Evolutionary conservation across 2,888 invertebrate species (phyloP).

Genomic region (Lasioglossum lativentre): DNA sequence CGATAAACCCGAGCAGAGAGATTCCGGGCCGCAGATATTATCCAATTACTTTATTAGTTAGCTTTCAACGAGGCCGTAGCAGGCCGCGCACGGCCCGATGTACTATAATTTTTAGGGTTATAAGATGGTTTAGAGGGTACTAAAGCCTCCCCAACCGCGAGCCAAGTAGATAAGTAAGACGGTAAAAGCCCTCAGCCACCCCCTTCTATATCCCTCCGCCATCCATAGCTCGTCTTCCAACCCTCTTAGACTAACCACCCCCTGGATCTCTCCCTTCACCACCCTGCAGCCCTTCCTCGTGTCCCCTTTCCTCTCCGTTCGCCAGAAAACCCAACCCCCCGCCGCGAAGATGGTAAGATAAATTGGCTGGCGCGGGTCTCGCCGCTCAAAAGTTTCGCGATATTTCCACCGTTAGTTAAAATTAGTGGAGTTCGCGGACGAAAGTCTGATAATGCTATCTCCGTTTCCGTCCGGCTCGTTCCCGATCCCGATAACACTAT

Average conservation of each 20-base stretch:
- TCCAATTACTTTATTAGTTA: conserved; percentile 78
- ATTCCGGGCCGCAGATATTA: conserved; percentile 43
- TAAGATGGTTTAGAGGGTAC: conserved; percentile 70
- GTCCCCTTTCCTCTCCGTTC: background rate
- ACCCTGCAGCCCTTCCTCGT: background rate
- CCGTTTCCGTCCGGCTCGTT: conserved; percentile 41
- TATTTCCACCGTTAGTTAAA: conserved; percentile 72
- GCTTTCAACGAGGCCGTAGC: conserved; percentile 63
- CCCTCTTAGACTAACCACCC: background rate
- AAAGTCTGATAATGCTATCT: conserved; percentile 69
- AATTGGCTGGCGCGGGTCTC: conserved; percentile 61
- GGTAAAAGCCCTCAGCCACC: conserved; percentile 27
- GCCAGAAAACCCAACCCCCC: background rate
- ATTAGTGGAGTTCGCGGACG: conserved; percentile 69
- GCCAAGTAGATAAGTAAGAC: conserved; percentile 67
- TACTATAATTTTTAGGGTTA: conserved; percentile 74
- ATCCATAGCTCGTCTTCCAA: conserved; percentile 14
- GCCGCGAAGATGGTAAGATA: conserved; percentile 64
- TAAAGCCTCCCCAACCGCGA: conserved; percentile 63
- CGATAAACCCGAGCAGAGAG: background rate
- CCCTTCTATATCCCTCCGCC: conserved; percentile 22
- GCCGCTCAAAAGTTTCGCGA: conserved; percentile 70
- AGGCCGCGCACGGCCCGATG: conserved; percentile 39
- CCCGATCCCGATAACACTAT: conserved; percentile 34
- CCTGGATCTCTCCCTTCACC: background rate